These are phyloP conservation scores for Cephalopterus ornatus DNA, from an alignment of 2,113 vertebrate genomes.

Conservation along the genomic window DNA sequence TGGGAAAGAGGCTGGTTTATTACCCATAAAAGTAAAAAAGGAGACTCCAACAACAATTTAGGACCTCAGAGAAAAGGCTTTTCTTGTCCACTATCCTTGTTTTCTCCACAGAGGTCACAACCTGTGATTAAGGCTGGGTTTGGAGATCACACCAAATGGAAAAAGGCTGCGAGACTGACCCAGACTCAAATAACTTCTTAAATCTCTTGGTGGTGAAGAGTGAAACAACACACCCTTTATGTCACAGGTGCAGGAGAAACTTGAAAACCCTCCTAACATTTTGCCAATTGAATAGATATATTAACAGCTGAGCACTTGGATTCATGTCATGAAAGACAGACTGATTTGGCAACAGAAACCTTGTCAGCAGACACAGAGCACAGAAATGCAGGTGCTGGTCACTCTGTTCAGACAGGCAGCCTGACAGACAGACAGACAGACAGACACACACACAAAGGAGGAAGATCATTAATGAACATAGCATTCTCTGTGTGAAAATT, in stretches of 20 bases:
- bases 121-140: neutral
- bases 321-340: neutral
- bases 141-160: neutral
- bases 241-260: neutral
- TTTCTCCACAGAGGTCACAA: neutral
- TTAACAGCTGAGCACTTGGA: neutral
- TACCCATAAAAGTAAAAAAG: neutral
- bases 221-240: neutral
- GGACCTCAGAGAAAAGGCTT: neutral
- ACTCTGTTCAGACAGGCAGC: neutral
- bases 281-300: neutral
- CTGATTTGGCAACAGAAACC: neutral
- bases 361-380: neutral
- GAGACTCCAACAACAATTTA: neutral
- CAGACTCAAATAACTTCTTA: neutral
- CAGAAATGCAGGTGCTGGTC: neutral
- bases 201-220: neutral
- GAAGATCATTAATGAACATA: neutral
- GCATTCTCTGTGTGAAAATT: neutral
- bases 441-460: neutral
- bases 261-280: neutral
- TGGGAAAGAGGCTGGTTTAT: neutral
- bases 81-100: neutral
- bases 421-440: neutral
- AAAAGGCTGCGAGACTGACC: neutral